Percentiles rank a stretch among this genome's conserved stretches.
phyloP scores from a whole-genome alignment of 1,140 invertebrate genomes.

The Trichoplusia ni region DNA sequence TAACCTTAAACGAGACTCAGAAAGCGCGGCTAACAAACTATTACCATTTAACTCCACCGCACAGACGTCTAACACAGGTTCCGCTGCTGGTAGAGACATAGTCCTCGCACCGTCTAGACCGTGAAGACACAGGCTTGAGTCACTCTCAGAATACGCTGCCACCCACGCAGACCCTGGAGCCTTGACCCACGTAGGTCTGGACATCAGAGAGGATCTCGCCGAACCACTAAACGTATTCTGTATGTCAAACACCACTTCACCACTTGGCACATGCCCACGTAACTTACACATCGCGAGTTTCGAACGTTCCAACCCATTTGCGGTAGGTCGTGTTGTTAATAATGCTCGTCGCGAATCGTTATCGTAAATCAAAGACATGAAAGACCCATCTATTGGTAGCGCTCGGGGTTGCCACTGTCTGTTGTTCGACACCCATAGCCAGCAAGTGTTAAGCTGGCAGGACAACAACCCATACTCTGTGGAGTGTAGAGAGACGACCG shows the following conservation, averaged over 20 bases:
- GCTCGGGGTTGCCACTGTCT: slow-evolving; percentile 61
- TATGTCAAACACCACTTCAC: slow-evolving; percentile 55
- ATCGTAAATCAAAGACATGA: slow-evolving; percentile 87
- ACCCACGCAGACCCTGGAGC: slow-evolving; percentile 76
- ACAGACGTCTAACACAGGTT: slow-evolving; percentile 85
- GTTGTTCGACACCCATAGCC: slow-evolving; percentile 84
- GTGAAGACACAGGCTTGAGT: slow-evolving; percentile 84
- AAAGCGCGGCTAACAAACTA: slow-evolving; percentile 84
- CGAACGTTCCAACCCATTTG: slow-evolving; percentile 78
- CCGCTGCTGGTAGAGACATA: slow-evolving; percentile 82
- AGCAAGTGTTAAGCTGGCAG: slow-evolving; percentile 88
- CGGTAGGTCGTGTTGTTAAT: slow-evolving; percentile 84
- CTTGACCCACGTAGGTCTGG: slow-evolving; percentile 56
- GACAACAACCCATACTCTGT: slow-evolving; percentile 87
- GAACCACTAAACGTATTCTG: slow-evolving; percentile 64
- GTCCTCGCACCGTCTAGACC: slow-evolving; percentile 84
- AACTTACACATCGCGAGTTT: slow-evolving; percentile 83
- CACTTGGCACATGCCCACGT: slow-evolving; percentile 72
- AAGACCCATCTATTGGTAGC: slow-evolving; percentile 88
- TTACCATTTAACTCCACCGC: slow-evolving; percentile 79
- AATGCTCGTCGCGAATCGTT: slow-evolving; percentile 83
- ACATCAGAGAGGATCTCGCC: slow-evolving; percentile 54
- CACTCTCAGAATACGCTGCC: slow-evolving; percentile 86
- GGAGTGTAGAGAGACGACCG: slow-evolving; percentile 83
- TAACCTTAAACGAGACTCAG: slow-evolving; percentile 84